Percentiles rank a stretch among this genome's conserved stretches.
These are phyloP conservation scores for Chloroclystis v-ata DNA, from an alignment of 2,888 invertebrate genomes.

Conservation along the genomic window DNA sequence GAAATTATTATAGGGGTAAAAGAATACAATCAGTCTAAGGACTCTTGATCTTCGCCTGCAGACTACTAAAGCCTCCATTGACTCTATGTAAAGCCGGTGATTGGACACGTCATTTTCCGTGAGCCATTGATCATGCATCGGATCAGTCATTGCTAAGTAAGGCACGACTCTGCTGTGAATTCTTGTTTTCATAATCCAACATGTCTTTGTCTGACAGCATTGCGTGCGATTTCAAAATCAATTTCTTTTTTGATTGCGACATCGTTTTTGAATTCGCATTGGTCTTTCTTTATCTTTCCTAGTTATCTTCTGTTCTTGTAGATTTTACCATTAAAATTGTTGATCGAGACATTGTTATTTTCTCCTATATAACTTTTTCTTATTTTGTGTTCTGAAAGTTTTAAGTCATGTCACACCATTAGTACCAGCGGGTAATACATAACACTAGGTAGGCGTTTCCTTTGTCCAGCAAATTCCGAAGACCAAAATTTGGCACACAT, in stretches of 20 bases:
- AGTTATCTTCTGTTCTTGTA: too few relatives aligned
- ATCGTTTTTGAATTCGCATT: too few relatives aligned
- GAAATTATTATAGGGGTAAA: too few relatives aligned
- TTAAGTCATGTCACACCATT: too few relatives aligned
- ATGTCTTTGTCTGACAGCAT: conserved; percentile 5
- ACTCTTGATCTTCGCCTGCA: neutral
- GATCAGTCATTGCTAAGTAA: conserved; percentile 22
- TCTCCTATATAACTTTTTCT: too few relatives aligned
- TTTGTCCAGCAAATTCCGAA: neutral
- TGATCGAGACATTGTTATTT: too few relatives aligned
- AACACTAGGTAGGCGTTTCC: neutral
- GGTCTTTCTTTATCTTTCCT: too few relatives aligned
- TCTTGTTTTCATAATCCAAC: conserved; percentile 19
- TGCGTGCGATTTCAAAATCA: neutral
- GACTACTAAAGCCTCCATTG: neutral
- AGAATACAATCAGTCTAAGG: too few relatives aligned
- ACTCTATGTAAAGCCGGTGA: conserved; percentile 10
- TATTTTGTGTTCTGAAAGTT: too few relatives aligned
- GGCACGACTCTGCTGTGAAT: conserved; percentile 22
- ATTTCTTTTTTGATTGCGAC: neutral
- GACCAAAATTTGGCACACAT: conserved; percentile 50
- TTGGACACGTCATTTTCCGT: conserved; percentile 26
- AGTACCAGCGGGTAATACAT: too few relatives aligned
- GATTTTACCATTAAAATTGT: too few relatives aligned
- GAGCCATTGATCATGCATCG: conserved; percentile 21